Conservation (phyloP, 2,888 invertebrate genomes). For the Ptilodon capucinus region DNA sequence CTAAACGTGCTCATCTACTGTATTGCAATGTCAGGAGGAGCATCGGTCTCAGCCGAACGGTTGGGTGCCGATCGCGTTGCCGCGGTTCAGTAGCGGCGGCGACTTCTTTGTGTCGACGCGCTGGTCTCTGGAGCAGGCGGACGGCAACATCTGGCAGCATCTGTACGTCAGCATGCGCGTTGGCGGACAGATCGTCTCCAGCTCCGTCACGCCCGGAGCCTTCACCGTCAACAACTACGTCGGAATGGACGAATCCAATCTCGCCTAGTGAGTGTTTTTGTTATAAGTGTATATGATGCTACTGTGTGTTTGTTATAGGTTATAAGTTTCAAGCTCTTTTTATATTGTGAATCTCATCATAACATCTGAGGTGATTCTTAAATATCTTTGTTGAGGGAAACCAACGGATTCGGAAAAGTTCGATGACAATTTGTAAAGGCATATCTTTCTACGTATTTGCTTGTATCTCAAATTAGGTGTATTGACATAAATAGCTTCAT, state of each 20-base stretch:
- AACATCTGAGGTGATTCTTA: no score
- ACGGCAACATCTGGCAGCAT: conserved; percentile 79
- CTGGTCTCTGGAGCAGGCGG: conserved; percentile 63
- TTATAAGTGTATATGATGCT: no score
- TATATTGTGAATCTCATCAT: no score
- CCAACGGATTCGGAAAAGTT: no score
- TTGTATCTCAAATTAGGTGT: no score
- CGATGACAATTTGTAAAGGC: no score
- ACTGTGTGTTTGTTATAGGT: no score
- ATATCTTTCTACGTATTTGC: no score
- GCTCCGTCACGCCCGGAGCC: conserved; percentile 78
- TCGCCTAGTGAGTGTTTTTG: conserved; percentile 56
- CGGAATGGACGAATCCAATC: conserved; percentile 72
- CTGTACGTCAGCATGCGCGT: conserved; percentile 60
- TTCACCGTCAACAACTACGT: conserved; percentile 84
- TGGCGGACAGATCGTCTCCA: conserved; percentile 52
- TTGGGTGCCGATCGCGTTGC: conserved; percentile 86
- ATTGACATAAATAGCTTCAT: no score
- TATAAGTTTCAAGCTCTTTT: no score
- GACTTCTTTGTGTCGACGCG: conserved; percentile 68
- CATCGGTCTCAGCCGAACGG: conserved; percentile 83
- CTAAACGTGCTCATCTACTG: no score
- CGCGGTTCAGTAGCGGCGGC: conserved; percentile 76
- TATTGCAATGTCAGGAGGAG: conserved; percentile 57
- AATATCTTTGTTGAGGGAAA: no score